phyloP scores from a whole-genome alignment of 2,797 vertebrate species.

The Bradypodion ventrale region DNA sequence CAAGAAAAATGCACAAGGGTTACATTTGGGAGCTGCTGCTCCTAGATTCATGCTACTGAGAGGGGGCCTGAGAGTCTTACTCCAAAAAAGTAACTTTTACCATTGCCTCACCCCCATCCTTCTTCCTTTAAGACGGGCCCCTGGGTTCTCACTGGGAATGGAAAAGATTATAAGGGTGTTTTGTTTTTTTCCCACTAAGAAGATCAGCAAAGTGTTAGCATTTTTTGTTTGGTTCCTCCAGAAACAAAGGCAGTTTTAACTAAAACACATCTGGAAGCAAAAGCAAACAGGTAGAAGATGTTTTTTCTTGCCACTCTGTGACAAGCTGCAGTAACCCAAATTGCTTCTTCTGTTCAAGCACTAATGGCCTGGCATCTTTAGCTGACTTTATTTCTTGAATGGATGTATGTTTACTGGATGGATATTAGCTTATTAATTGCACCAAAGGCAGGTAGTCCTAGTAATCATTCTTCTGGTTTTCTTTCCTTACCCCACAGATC shows the following conservation, averaged over 20 bases:
- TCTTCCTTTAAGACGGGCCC: not conserved
- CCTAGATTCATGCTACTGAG: not conserved
- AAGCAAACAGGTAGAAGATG: not conserved
- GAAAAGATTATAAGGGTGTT: not conserved
- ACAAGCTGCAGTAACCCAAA: not conserved
- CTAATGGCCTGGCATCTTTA: not conserved
- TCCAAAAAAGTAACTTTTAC: not conserved
- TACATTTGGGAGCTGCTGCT: not conserved
- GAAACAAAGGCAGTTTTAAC: not conserved
- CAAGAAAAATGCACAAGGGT: not conserved
- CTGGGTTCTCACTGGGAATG: not conserved
- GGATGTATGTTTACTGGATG: not conserved
- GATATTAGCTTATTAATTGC: not conserved
- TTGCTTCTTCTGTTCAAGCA: not conserved
- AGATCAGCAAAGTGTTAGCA: not conserved
- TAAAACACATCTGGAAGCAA: not conserved
- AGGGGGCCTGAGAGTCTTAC: not conserved
- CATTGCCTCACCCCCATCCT: no score
- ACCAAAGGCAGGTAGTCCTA: not conserved
- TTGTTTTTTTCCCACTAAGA: not conserved
- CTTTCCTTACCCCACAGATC: conserved; percentile 29
- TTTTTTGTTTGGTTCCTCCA: not conserved
- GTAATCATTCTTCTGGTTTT: not conserved
- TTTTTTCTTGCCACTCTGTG: not conserved
- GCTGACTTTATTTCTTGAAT: not conserved